These are phyloP conservation scores for Ramazzottius varieornatus DNA, from an alignment of 2,888 invertebrate genomes.

Conservation along the genomic window DNA sequence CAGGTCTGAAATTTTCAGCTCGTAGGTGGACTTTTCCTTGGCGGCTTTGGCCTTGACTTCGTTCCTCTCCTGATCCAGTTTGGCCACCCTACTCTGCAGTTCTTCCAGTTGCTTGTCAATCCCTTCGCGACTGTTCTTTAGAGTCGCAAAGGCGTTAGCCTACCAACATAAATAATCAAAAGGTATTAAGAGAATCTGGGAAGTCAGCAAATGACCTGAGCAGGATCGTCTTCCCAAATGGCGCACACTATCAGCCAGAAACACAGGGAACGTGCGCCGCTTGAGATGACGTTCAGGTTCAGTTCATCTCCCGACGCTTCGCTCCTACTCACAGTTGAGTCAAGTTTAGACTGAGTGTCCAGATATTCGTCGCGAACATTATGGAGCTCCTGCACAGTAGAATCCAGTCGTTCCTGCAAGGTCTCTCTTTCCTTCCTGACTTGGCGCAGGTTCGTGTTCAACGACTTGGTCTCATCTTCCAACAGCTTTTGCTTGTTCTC, in stretches of 20 bases:
- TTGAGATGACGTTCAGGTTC: too few species aligned
- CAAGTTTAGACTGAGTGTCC: neutral
- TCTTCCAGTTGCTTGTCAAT: neutral
- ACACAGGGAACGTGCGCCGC: too few species aligned
- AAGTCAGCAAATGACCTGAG: too few species aligned
- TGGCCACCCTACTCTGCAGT: neutral
- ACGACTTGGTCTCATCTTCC: neutral
- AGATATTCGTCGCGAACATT: neutral
- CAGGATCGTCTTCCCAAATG: too few species aligned
- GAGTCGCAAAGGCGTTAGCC: neutral
- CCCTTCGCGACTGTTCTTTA: neutral
- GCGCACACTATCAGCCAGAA: too few species aligned
- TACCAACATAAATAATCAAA: neutral
- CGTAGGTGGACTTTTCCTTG: slow-evolving; percentile 1
- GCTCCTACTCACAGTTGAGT: neutral
- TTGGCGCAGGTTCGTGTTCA: neutral
- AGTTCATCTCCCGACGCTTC: too few species aligned
- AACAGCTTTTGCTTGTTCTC: neutral
- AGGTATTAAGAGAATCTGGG: neutral
- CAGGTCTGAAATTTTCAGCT: neutral
- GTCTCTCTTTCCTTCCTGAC: neutral
- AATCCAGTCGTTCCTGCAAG: neutral
- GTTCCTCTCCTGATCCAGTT: neutral
- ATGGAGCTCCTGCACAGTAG: neutral
- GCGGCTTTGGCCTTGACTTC: neutral